These are phyloP conservation scores for Trachops cirrhosus DNA, from an alignment of 2,797 vertebrate genomes.

Conservation along the genomic window DNA sequence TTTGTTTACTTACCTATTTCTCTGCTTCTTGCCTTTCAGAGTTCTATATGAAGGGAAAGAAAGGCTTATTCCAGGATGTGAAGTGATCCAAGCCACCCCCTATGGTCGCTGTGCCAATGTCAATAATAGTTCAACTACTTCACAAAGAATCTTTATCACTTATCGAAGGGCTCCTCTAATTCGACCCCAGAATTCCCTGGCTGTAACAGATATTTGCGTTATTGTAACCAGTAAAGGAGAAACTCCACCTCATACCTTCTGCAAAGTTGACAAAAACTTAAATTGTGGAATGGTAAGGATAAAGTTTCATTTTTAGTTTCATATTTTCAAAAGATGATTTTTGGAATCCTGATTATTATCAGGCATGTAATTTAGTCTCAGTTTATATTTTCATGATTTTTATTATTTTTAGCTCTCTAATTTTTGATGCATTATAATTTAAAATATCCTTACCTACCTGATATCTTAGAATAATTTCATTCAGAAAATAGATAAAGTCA, in stretches of 20 bases:
- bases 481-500: not conserved
- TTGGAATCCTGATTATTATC: conserved; percentile 1
- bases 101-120: conserved; percentile 99
- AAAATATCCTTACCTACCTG: not conserved
- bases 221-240: conserved; percentile 97
- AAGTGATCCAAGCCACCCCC: conserved; percentile 96
- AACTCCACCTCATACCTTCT: conserved; percentile 97
- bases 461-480: conserved; percentile 8
- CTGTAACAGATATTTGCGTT: conserved; percentile 97
- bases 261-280: conserved; percentile 98
- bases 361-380: not conserved
- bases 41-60: conserved; percentile 98
- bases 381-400: conserved; percentile 28
- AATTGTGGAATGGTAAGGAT: conserved; percentile 96
- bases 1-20: not conserved
- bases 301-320: conserved; percentile 36
- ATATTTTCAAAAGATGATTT: not conserved
- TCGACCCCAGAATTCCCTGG: conserved; percentile 94
- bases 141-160: conserved; percentile 97
- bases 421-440: conserved; percentile 18
- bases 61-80: conserved; percentile 93
- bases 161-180: conserved; percentile 88
- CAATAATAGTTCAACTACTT: conserved; percentile 96
- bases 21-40: conserved; percentile 77
- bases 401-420: not conserved